Conservation (phyloP, 1,140 invertebrate genomes). For the Macrotrachela quadricornifera region DNA sequence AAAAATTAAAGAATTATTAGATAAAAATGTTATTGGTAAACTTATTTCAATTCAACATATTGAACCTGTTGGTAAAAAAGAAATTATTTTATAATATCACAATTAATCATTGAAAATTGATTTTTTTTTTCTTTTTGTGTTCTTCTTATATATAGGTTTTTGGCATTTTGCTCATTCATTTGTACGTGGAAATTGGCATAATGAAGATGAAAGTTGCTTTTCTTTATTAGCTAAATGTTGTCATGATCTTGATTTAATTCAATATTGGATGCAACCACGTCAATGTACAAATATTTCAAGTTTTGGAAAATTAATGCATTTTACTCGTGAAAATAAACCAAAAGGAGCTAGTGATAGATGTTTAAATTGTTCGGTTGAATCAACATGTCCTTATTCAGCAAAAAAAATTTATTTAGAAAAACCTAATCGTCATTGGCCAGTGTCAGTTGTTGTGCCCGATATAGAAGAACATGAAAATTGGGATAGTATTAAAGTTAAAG, state of each 20-base stretch:
- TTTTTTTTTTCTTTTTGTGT: no score
- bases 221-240: constrained; percentile 33
- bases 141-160: constrained; percentile 23
- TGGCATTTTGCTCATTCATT: constrained; percentile 36
- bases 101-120: no score
- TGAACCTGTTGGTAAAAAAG: constrained; percentile 22
- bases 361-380: constrained; percentile 23
- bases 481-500: constrained; percentile 15
- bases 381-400: constrained; percentile 32
- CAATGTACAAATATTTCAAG: constrained; percentile 27
- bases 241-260: constrained; percentile 34
- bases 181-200: constrained; percentile 34
- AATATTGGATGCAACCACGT: constrained; percentile 26
- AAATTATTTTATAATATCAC: no score
- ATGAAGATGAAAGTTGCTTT: constrained; percentile 25
- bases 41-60: constrained; percentile 32
- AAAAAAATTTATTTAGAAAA: constrained; percentile 28
- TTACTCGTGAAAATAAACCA: constrained; percentile 17
- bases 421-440: constrained; percentile 5
- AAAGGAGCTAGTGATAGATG: constrained; percentile 21
- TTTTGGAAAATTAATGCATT: constrained; percentile 32
- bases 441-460: constrained; percentile 12
- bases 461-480: not conserved
- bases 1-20: constrained; percentile 29
- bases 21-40: constrained; percentile 27